These are phyloP conservation scores for Malurus melanocephalus DNA, from an alignment of 2,113 vertebrate species.

Conservation along the genomic window DNA sequence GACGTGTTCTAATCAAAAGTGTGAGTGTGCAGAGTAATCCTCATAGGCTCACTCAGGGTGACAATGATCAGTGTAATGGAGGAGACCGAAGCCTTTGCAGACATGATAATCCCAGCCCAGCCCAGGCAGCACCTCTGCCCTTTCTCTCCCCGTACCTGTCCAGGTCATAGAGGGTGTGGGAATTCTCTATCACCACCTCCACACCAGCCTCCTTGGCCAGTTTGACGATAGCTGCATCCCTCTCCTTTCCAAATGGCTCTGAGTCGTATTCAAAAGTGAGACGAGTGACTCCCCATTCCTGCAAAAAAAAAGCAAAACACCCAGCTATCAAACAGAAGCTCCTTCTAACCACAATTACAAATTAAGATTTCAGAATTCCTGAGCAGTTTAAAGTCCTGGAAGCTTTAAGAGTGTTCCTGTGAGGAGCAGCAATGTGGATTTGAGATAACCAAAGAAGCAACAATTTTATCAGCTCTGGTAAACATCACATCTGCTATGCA, in stretches of 20 bases:
- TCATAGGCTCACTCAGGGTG: not conserved
- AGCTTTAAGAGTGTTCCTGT: not conserved
- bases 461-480: not conserved
- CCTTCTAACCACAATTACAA: not conserved
- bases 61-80: not conserved
- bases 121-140: not conserved
- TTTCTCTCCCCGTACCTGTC: slow-evolving; percentile 78
- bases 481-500: not conserved
- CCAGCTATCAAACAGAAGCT: not conserved
- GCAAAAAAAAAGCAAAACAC: not conserved
- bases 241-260: slow-evolving; percentile 92
- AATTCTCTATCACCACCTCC: slow-evolving; percentile 88
- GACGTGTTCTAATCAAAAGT: not conserved
- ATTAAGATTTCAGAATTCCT: not conserved
- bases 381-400: not conserved
- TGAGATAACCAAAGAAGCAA: not conserved
- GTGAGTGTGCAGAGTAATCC: not conserved
- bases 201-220: slow-evolving; percentile 93
- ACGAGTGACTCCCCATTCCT: slow-evolving; percentile 94
- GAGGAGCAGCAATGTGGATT: not conserved
- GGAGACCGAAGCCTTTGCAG: not conserved
- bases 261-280: slow-evolving; percentile 95
- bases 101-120: not conserved
- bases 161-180: slow-evolving; percentile 92
- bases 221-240: slow-evolving; percentile 92